Conservation (phyloP, 2,797 vertebrate genomes). For the Macrochelys suwanniensis region DNA sequence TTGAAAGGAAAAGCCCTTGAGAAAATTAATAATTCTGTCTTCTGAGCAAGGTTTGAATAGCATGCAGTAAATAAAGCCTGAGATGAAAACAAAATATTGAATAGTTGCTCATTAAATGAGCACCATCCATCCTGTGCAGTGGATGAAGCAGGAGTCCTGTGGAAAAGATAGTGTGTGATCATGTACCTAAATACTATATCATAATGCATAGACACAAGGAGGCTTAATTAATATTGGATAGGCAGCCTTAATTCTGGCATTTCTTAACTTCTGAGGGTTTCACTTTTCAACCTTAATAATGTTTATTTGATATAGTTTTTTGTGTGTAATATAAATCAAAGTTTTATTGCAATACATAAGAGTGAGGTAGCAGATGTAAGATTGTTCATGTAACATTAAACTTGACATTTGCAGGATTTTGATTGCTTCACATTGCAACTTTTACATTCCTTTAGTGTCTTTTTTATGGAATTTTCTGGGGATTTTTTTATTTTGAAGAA, state of each 20-base stretch:
- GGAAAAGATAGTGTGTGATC: conserved; percentile 25
- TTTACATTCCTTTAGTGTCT: neutral
- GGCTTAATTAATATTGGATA: conserved; percentile 36
- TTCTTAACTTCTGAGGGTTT: conserved; percentile 41
- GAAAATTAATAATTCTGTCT: neutral
- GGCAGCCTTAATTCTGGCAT: conserved; percentile 44
- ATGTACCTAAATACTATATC: neutral
- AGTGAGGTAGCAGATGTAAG: neutral
- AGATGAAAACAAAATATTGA: neutral
- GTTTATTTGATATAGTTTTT: conserved; percentile 25
- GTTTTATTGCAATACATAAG: conserved; percentile 4
- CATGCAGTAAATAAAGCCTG: neutral
- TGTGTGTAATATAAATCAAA: conserved; percentile 8
- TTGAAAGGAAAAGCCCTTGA: conserved; percentile 18
- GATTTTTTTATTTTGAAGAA: neutral
- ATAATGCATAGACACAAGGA: neutral
- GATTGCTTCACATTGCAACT: neutral
- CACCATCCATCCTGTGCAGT: neutral
- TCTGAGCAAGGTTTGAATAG: neutral
- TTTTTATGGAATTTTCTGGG: neutral
- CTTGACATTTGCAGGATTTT: neutral
- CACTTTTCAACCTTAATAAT: neutral
- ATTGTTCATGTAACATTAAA: neutral
- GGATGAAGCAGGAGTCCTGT: neutral
- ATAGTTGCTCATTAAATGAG: neutral